Evolutionary conservation across 2,888 invertebrate species (phyloP), one percentile per base, ranked within the genome.

Genomic region (Hydriomena furcata): DNA sequence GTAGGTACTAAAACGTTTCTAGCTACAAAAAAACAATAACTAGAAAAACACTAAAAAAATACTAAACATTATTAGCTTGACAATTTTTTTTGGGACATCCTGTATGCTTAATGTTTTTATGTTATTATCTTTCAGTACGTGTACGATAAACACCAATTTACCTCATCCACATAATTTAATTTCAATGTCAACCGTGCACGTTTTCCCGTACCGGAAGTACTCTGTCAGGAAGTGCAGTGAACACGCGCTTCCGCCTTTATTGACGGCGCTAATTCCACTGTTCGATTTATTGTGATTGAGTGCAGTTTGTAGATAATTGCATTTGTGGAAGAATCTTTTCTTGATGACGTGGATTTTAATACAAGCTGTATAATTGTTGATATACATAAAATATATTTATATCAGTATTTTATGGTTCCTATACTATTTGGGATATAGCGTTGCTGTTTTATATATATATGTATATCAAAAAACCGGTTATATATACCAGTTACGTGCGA

Each of bases 261-360:
- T 38, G 45, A 46, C 36, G 42, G 32, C 30, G 46, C 44, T 42
- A 47, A 52, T 50, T 45, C 57, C 7, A 17, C 27, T 27, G 34
- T 40, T 44, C 31, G 46, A 44, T 44, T 54, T 59, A 47, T 54
- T 52, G 57, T 55, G 52, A 55, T 51, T 28, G 52, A 47, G 44
- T 23, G 48, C 34, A 28, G 36, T 30, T 23, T 40, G 50, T 31
- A 20, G 30, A 31, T 51, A 41, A 45, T 44, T 45, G 40, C 40
- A 40, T 34, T 36, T 13, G 4, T 23, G 21, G 12, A 36, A 28
- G 35, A 36, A 23, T n/a, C n/a, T n/a, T n/a, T n/a, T n/a, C n/a
- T n/a, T n/a, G n/a, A n/a, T n/a, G n/a, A n/a, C 12, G 1, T 20
- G 20, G 32, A 7, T 30, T 49, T 40, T 49, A 46, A 49, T 42